phyloP scores from a whole-genome alignment of 2,888 invertebrate genomes.

The Nomada ruficornis region DNA sequence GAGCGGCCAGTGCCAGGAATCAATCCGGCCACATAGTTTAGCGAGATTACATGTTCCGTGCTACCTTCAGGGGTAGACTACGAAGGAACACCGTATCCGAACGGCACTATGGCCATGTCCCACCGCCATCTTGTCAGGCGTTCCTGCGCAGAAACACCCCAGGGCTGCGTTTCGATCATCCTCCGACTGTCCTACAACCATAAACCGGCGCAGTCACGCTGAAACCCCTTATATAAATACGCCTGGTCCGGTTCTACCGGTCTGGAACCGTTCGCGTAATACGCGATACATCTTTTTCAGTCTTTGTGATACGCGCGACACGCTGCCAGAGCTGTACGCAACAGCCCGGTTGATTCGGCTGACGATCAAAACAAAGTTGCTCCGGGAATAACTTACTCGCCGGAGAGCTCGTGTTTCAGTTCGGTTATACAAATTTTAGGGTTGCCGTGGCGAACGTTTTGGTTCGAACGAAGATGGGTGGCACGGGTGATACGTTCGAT shows the following conservation, averaged over 20 bases:
- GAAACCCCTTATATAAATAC: slow-evolving; percentile 53
- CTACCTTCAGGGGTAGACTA: slow-evolving; percentile 42
- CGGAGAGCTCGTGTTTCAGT: background rate
- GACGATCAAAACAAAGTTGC: slow-evolving; percentile 8
- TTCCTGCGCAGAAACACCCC: slow-evolving; percentile 69
- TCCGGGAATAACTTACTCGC: slow-evolving; percentile 25
- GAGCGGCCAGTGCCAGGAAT: slow-evolving; percentile 80
- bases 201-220: slow-evolving; percentile 34
- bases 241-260: slow-evolving; percentile 59
- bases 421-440: background rate
- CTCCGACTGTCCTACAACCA: slow-evolving; percentile 43
- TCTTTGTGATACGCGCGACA: slow-evolving; percentile 29
- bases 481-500: background rate
- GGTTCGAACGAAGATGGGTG: background rate
- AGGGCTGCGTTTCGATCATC: slow-evolving; percentile 72
- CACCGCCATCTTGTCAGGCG: slow-evolving; percentile 73
- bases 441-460: background rate
- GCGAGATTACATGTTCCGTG: slow-evolving; percentile 78
- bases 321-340: slow-evolving; percentile 14
- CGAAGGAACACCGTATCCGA: background rate
- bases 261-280: slow-evolving; percentile 45
- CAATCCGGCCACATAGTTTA: slow-evolving; percentile 79
- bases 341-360: slow-evolving; percentile 28
- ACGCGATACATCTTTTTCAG: slow-evolving; percentile 55
- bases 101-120: slow-evolving; percentile 28